phyloP scores from a whole-genome alignment of 2,113 vertebrate genomes.

The Leucosticte australis region DNA sequence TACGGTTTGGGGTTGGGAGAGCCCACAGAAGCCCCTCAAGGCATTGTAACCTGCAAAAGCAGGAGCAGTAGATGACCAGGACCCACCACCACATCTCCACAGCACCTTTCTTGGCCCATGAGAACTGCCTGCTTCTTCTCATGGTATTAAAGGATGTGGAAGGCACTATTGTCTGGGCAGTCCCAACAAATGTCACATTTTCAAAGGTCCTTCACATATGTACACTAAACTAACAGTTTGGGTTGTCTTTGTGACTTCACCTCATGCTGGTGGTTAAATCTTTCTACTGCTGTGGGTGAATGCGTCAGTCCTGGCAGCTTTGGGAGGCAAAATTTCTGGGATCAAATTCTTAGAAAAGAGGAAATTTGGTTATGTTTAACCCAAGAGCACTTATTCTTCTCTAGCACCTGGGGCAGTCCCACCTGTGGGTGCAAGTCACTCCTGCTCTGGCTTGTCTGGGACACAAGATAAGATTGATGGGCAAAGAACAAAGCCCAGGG shows the following conservation, averaged over 20 bases:
- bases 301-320: background rate
- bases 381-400: background rate
- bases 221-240: background rate
- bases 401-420: background rate
- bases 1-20: conserved; percentile 78
- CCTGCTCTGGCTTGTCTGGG: background rate
- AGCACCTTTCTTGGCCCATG: background rate
- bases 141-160: background rate
- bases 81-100: background rate
- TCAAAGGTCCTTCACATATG: background rate
- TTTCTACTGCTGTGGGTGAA: background rate
- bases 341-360: background rate
- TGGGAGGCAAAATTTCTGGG: background rate
- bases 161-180: background rate
- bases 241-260: background rate
- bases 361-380: background rate
- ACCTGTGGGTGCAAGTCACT: background rate
- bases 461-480: background rate
- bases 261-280: background rate
- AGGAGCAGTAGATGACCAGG: background rate
- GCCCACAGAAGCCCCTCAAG: conserved; percentile 72
- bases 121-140: background rate
- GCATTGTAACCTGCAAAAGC: conserved; percentile 43
- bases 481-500: background rate
- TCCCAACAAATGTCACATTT: background rate